Base-by-base conservation (phyloP, 2,888 invertebrate genomes). In the Apotomis turbidana region DNA sequence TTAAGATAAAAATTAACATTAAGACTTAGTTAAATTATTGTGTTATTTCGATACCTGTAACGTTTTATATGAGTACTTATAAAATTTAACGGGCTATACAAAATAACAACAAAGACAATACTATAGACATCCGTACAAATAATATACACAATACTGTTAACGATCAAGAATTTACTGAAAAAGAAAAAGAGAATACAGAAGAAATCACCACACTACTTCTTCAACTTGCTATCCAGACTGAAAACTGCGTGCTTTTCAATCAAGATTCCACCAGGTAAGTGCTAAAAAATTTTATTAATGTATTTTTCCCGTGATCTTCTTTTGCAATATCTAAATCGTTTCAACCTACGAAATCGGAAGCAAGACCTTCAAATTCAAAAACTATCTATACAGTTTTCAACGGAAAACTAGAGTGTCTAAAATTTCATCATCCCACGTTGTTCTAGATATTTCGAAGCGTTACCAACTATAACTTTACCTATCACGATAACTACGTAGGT, bases 31-130 rank as follows among this genome's bases (percentile, higher is more conserved):
- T 93, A 86, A 87, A 90, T 86, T 81, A 87, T 92, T 91, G 83
- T 85, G 88, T 93, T 92, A 90, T 88, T 90, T 90, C 88, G 89
- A 90, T 88, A 91, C 90, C 89, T 92, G 83, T 88, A 90, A 91
- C 85, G 86, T 90, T 92, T 91, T 93, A 90, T 91, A 91, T 88
- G 83, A 87, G 84, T 89, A 87, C 84, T 79, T 87, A 88, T 81
- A 83, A 87, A 85, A 88, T 84, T 83, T 81, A 84, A 91, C 86
- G 93, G 93, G 91, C 91, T 89, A 73, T 68, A 75, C 63, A 70
- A 70, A 49, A 73, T 71, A 74, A 74, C 86, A 84, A 87, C 83
- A 86, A 80, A 81, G 79, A 79, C 78, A 81, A 87, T 88, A 87
- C 71, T 44, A 87, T 86, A 86, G 77, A 85, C 80, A 84, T 81